phyloP scores from a whole-genome alignment of 1,140 invertebrate species.

The Zaprionus tsacasi region DNA sequence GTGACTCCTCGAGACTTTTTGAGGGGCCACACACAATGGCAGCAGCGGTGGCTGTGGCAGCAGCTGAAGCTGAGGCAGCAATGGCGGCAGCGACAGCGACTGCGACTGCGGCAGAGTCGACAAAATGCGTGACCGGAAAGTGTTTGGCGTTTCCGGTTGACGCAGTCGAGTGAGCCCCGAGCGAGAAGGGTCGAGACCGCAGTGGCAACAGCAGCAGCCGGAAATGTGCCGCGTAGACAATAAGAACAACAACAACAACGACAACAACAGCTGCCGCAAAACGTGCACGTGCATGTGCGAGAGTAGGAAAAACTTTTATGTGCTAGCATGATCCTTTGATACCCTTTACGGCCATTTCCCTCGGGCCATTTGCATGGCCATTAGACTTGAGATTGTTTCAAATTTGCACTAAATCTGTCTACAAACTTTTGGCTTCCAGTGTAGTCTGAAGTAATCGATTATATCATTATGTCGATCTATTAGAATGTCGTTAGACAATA shows the following conservation, averaged over 20 bases:
- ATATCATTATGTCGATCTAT: not conserved
- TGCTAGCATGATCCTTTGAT: constrained; percentile 9
- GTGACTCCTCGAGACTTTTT: constrained; percentile 75
- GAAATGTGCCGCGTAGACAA: constrained; percentile 69
- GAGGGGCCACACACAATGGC: constrained; percentile 22
- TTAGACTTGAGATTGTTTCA: not conserved
- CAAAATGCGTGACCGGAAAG: constrained; percentile 78
- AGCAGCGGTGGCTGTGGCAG: constrained; percentile 1
- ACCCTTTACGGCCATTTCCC: not conserved
- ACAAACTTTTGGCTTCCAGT: not conserved
- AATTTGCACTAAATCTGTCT: not conserved
- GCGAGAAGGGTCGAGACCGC: constrained; percentile 27
- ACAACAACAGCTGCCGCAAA: constrained; percentile 37
- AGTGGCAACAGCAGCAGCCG: constrained; percentile 40
- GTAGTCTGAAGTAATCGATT: not conserved
- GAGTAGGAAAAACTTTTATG: constrained; percentile 1
- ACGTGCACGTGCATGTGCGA: constrained; percentile 41
- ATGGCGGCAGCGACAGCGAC: constrained; percentile 13
- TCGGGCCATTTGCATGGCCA: not conserved
- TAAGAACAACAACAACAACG: constrained; percentile 33
- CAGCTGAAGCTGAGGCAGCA: constrained; percentile 5
- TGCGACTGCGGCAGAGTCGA: constrained; percentile 27
- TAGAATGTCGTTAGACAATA: not conserved
- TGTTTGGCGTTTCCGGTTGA: constrained; percentile 73
- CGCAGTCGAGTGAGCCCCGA: constrained; percentile 43